phyloP scores from a whole-genome alignment of 2,113 vertebrate genomes.

The Alces alces region DNA sequence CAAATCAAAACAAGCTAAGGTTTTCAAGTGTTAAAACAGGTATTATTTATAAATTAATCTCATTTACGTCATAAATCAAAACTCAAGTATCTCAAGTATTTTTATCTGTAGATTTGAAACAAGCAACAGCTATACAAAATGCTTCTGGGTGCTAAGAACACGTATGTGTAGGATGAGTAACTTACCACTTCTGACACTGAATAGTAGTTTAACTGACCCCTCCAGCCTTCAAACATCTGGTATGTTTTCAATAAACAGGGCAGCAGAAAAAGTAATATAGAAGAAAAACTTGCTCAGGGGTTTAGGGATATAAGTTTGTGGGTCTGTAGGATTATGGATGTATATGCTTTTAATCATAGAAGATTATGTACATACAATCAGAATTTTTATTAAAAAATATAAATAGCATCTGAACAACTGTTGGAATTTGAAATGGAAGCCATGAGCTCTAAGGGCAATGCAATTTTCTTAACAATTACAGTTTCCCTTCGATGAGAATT shows the following conservation, averaged over 20 bases:
- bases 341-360: conserved; percentile 66
- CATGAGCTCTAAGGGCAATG: conserved; percentile 1
- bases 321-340: conserved; percentile 45
- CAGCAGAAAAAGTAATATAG: conserved; percentile 48
- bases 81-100: background rate
- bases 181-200: conserved; percentile 41
- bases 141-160: conserved; percentile 9
- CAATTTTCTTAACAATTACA: conserved; percentile 34
- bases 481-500: background rate
- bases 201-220: conserved; percentile 51
- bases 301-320: conserved; percentile 43
- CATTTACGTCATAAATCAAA: background rate
- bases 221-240: conserved; percentile 58
- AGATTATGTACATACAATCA: conserved; percentile 62
- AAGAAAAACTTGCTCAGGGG: conserved; percentile 48
- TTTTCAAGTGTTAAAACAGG: background rate
- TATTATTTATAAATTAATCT: conserved; percentile 1
- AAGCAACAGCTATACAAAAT: conserved; percentile 32
- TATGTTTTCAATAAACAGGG: conserved; percentile 50
- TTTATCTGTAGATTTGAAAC: conserved; percentile 10
- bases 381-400: conserved; percentile 57
- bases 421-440: conserved; percentile 34
- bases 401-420: conserved; percentile 45
- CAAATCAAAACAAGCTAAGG: background rate
- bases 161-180: conserved; percentile 25